phyloP scores from a whole-genome alignment of 2,113 vertebrate species.

The Pleuronectes platessa region DNA sequence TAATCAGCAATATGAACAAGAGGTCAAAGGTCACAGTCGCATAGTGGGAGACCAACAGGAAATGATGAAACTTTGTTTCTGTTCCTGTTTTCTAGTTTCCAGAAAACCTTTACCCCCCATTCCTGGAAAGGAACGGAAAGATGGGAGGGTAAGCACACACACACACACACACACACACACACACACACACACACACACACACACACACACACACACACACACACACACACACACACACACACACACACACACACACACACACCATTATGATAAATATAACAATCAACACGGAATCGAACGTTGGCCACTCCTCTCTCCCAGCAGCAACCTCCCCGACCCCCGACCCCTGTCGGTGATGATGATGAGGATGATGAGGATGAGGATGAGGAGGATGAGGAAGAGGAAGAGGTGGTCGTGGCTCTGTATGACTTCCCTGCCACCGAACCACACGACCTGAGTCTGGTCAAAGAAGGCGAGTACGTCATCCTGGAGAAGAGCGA shows the following conservation, averaged over 20 bases:
- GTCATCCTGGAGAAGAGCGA: slow-evolving; percentile 89
- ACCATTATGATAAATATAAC: not conserved
- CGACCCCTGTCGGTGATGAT: slow-evolving; percentile 43
- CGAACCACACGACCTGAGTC: slow-evolving; percentile 89
- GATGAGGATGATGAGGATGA: slow-evolving; percentile 66
- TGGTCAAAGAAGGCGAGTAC: slow-evolving; percentile 90
- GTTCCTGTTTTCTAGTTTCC: slow-evolving; percentile 82
- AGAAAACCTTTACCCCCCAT: slow-evolving; percentile 85
- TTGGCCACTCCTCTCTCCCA: not conserved
- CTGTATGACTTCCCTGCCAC: slow-evolving; percentile 90
- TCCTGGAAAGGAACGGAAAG: slow-evolving; percentile 74
- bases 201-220: too few species aligned
- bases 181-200: too few species aligned
- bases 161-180: too few species aligned
- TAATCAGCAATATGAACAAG: not conserved
- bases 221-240: too few species aligned
- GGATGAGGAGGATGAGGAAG: slow-evolving; percentile 53
- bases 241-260: not conserved
- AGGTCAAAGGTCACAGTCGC: not conserved
- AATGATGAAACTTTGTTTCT: slow-evolving; percentile 27
- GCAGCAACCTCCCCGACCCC: slow-evolving; percentile 73
- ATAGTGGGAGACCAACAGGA: not conserved
- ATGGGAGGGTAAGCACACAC: slow-evolving; percentile 67
- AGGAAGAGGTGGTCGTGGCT: slow-evolving; percentile 87
- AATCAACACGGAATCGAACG: not conserved